Conservation (phyloP, 1,140 invertebrate species). For the Hylaeus volcanicus region DNA sequence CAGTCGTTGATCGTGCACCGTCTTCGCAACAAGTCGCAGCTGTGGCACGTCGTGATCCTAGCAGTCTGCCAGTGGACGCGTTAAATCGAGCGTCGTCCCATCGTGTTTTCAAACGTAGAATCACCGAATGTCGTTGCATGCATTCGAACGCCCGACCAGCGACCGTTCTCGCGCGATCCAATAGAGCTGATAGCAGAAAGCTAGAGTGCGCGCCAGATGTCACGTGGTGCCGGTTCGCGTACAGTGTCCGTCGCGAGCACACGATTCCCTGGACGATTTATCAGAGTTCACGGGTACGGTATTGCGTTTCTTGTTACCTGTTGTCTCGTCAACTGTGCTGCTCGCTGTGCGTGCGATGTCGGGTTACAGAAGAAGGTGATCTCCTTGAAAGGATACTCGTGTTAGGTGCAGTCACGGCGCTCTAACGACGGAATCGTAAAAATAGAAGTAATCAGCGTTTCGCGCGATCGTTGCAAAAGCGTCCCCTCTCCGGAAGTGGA, state of each 20-base stretch:
- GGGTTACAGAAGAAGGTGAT: slow-evolving; percentile 31
- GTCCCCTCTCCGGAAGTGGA: too few relatives aligned
- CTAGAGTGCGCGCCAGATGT: slow-evolving; percentile 13
- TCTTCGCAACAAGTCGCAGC: slow-evolving; percentile 58
- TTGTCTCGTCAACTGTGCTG: background rate
- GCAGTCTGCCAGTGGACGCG: background rate
- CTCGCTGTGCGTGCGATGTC: slow-evolving; percentile 30
- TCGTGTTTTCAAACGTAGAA: background rate
- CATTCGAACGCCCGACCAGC: background rate
- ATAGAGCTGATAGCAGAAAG: background rate
- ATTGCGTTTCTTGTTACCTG: background rate
- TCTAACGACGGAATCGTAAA: background rate
- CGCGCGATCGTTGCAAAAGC: too few relatives aligned
- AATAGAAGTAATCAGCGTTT: slow-evolving; percentile 24
- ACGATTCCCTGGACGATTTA: slow-evolving; percentile 13
- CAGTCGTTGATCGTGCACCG: slow-evolving; percentile 76
- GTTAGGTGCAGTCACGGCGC: background rate
- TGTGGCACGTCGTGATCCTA: background rate
- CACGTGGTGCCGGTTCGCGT: slow-evolving; percentile 30
- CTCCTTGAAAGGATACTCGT: slow-evolving; percentile 39
- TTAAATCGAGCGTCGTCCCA: background rate
- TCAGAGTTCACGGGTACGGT: slow-evolving; percentile 18
- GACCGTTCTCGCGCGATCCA: background rate
- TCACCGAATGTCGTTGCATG: too few relatives aligned
- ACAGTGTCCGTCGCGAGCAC: background rate